phyloP scores from a whole-genome alignment of 2,888 invertebrate species.

The Andrena bicolor region DNA sequence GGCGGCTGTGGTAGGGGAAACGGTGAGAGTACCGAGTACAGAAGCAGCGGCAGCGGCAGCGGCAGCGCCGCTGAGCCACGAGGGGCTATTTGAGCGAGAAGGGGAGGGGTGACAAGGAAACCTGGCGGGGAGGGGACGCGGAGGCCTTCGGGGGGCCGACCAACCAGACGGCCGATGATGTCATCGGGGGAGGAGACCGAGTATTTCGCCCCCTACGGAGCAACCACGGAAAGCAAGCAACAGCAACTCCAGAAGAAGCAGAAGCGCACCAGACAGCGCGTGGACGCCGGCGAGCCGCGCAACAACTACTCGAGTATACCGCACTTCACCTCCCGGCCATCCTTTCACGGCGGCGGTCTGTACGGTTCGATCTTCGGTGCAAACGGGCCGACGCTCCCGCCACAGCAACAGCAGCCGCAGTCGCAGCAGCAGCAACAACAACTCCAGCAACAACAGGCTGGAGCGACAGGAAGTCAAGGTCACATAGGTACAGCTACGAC shows the following conservation, averaged over 20 bases:
- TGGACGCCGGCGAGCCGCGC: conserved; percentile 98
- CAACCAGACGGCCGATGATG: conserved; percentile 93
- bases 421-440: conserved; percentile 69
- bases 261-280: conserved; percentile 97
- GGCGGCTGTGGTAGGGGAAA: conserved; percentile 75
- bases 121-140: conserved; percentile 89
- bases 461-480: conserved; percentile 81
- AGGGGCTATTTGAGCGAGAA: conserved; percentile 89
- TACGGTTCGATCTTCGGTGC: conserved; percentile 95
- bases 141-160: conserved; percentile 93
- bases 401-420: conserved; percentile 74
- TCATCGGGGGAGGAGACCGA: conserved; percentile 98
- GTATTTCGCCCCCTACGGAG: conserved; percentile 97
- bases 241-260: conserved; percentile 94
- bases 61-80: conserved; percentile 88
- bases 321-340: conserved; percentile 91
- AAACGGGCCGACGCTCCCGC: conserved; percentile 85
- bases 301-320: conserved; percentile 95
- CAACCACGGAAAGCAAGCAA: conserved; percentile 87
- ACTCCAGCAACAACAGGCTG: conserved; percentile 84
- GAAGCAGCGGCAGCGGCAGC: conserved; percentile 85
- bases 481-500: conserved; percentile 85
- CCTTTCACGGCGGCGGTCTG: conserved; percentile 94
- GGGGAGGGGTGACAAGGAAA: conserved; percentile 87
- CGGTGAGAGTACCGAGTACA: conserved; percentile 71